These are phyloP conservation scores for Mystacides longicornis DNA, from an alignment of 2,888 invertebrate species.

Conservation along the genomic window DNA sequence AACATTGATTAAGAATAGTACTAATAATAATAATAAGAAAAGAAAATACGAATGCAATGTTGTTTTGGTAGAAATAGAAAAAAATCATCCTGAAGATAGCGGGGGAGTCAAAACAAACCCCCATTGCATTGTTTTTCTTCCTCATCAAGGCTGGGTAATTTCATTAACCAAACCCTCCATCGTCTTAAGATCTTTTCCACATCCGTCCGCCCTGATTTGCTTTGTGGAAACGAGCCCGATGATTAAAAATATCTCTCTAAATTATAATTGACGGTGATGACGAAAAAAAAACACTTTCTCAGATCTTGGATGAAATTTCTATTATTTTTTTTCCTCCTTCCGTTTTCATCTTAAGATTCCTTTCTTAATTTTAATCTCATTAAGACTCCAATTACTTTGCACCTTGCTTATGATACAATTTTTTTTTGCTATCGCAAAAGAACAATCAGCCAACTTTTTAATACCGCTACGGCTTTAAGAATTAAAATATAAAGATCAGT, in stretches of 20 bases:
- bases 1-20: too few relatives aligned
- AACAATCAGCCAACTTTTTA: slow-evolving; percentile 3
- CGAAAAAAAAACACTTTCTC: slow-evolving; percentile 10
- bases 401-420: slow-evolving; percentile 7
- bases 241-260: slow-evolving; percentile 26
- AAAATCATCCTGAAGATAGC: too few relatives aligned
- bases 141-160: slow-evolving; percentile 20
- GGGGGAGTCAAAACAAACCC: too few relatives aligned
- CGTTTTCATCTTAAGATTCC: slow-evolving; percentile 5
- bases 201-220: background rate
- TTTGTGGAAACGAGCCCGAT: slow-evolving; percentile 24
- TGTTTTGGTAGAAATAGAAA: too few relatives aligned
- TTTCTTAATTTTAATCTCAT: slow-evolving; percentile 18
- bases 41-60: too few relatives aligned
- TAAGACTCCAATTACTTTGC: slow-evolving; percentile 11
- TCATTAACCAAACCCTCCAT: slow-evolving; percentile 24
- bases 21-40: too few relatives aligned
- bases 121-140: slow-evolving; percentile 17
- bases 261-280: slow-evolving; percentile 26
- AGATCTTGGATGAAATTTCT: slow-evolving; percentile 11
- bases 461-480: too few relatives aligned
- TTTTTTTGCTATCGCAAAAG: background rate
- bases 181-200: slow-evolving; percentile 17
- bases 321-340: slow-evolving; percentile 15
- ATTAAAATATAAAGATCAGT: too few relatives aligned